These are phyloP conservation scores for Trichogramma evanescens DNA, from an alignment of 2,888 invertebrate genomes.

Conservation along the genomic window DNA sequence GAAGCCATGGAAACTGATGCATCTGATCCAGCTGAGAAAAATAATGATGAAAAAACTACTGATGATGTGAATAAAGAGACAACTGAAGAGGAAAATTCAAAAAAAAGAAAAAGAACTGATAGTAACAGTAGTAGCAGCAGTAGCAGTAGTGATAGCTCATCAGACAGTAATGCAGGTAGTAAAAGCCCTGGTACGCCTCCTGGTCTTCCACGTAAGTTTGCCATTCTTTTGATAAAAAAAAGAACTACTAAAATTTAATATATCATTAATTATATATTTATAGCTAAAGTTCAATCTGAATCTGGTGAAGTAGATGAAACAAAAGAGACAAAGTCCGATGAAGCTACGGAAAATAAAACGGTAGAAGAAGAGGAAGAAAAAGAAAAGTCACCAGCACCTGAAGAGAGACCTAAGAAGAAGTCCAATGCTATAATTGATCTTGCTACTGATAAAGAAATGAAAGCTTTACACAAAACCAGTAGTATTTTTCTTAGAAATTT, in stretches of 20 bases:
- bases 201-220: constrained; percentile 27
- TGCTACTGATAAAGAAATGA: constrained; percentile 51
- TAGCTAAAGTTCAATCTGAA: constrained; percentile 16
- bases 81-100: constrained; percentile 44
- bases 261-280: constrained; percentile 8
- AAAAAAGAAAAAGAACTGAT: constrained; percentile 51
- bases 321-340: constrained; percentile 21
- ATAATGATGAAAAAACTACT: constrained; percentile 39
- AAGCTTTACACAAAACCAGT: constrained; percentile 87
- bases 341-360: constrained; percentile 20
- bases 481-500: constrained; percentile 95
- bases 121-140: constrained; percentile 52
- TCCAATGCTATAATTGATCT: constrained; percentile 45
- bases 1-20: constrained; percentile 31
- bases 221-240: neutral
- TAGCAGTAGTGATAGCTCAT: constrained; percentile 45
- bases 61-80: constrained; percentile 20
- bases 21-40: constrained; percentile 38
- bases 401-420: constrained; percentile 42
- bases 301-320: neutral
- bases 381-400: constrained; percentile 42
- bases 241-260: constrained; percentile 4
- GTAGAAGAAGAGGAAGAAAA: constrained; percentile 40
- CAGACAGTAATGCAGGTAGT: constrained; percentile 50
- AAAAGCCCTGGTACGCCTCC: constrained; percentile 43